These are phyloP conservation scores for Volucella zonaria DNA, from an alignment of 2,888 invertebrate genomes.

Conservation along the genomic window DNA sequence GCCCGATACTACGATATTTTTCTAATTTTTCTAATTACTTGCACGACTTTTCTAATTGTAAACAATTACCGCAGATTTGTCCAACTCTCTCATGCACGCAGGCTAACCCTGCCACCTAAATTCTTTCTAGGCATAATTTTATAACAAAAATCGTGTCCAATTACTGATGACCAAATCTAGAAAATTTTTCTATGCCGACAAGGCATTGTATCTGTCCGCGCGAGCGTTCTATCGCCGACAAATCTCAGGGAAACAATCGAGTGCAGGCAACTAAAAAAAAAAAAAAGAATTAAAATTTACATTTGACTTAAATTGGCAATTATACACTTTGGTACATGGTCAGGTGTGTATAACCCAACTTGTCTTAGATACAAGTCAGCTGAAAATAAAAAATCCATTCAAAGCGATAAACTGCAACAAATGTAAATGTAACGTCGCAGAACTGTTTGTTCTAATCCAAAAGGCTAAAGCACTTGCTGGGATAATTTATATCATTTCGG, in stretches of 20 bases:
- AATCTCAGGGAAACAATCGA: too few relatives aligned
- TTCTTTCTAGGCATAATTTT: slow-evolving; percentile 52
- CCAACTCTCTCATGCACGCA: slow-evolving; percentile 50
- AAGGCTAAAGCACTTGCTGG: slow-evolving; percentile 53
- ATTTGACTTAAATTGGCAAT: slow-evolving; percentile 61
- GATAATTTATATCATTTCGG: slow-evolving; percentile 68
- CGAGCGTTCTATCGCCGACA: not conserved
- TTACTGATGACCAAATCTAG: slow-evolving; percentile 70
- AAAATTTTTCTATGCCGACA: slow-evolving; percentile 27
- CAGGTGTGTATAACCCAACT: slow-evolving; percentile 35
- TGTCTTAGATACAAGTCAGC: slow-evolving; percentile 44
- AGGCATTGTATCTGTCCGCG: slow-evolving; percentile 11
- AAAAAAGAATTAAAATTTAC: slow-evolving; percentile 52
- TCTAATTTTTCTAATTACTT: slow-evolving; percentile 69
- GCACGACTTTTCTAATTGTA: slow-evolving; percentile 73
- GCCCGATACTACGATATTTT: slow-evolving; percentile 38
- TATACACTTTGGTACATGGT: slow-evolving; percentile 7
- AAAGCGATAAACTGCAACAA: too few relatives aligned
- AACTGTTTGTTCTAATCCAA: slow-evolving; percentile 38
- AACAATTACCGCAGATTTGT: slow-evolving; percentile 71
- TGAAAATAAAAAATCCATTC: too few relatives aligned
- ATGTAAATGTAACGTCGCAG: too few relatives aligned
- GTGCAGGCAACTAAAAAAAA: slow-evolving; percentile 22
- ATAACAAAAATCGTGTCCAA: slow-evolving; percentile 68
- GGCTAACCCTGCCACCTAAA: slow-evolving; percentile 61